Percentiles rank a stretch among this genome's conserved stretches.
Conservation (phyloP, 2,797 vertebrate genomes). For the Acanthurus leucopareius region DNA sequence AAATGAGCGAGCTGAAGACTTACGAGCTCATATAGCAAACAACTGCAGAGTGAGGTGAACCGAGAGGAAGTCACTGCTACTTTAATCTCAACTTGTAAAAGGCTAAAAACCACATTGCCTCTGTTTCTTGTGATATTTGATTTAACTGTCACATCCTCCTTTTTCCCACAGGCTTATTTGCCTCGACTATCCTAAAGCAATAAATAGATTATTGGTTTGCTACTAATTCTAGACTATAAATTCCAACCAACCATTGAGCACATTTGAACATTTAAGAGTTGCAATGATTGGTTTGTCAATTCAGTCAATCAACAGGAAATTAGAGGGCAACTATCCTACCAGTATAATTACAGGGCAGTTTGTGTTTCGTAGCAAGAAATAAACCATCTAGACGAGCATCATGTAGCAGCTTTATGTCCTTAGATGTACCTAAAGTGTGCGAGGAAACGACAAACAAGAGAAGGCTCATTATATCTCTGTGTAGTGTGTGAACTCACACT, state of each 20-base stretch:
- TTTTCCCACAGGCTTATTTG: constrained; percentile 22
- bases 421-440: too few species aligned
- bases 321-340: too few species aligned
- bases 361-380: too few species aligned
- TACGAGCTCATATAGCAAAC: constrained; percentile 63
- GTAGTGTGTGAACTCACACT: too few species aligned
- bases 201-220: constrained; percentile 25
- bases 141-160: constrained; percentile 41
- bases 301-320: not conserved
- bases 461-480: too few species aligned
- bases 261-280: not conserved
- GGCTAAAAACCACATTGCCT: constrained; percentile 18
- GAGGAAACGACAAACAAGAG: too few species aligned
- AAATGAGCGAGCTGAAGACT: constrained; percentile 61
- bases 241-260: not conserved
- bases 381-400: too few species aligned
- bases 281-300: not conserved
- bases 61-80: constrained; percentile 37
- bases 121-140: constrained; percentile 38
- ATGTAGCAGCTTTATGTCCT: too few species aligned
- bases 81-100: not conserved
- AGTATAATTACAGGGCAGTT: too few species aligned
- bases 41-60: constrained; percentile 50
- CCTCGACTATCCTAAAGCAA: constrained; percentile 11
- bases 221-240: not conserved